phyloP scores from a whole-genome alignment of 2,113 vertebrate genomes.

The Rhadina sibilatrix region DNA sequence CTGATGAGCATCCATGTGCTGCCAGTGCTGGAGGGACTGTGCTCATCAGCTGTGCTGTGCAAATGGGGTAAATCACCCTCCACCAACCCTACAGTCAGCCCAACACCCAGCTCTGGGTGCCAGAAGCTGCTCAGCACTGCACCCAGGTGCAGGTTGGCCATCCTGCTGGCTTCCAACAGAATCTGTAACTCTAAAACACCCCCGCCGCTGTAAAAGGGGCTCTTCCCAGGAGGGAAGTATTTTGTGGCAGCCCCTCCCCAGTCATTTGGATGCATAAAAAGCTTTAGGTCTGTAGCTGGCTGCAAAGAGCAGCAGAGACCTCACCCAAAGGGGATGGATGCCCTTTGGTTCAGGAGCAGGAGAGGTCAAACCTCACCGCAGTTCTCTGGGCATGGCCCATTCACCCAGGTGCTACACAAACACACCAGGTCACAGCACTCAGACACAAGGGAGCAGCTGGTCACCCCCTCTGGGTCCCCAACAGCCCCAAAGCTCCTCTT shows the following conservation, averaged over 20 bases:
- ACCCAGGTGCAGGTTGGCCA: neutral
- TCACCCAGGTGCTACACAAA: neutral
- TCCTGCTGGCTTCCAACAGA: neutral
- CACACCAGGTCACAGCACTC: rapidly evolving
- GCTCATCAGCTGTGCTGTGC: neutral
- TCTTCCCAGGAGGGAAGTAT: neutral
- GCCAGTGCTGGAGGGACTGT: neutral
- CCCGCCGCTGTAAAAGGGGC: neutral
- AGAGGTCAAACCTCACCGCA: rapidly evolving
- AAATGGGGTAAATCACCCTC: constrained; percentile 32
- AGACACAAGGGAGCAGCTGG: neutral
- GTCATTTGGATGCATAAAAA: neutral
- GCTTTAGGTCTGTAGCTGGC: neutral
- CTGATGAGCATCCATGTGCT: neutral
- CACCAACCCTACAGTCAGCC: constrained; percentile 2
- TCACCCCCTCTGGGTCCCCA: neutral
- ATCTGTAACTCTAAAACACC: neutral
- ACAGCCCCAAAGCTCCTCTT: neutral
- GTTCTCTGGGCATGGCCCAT: rapidly evolving
- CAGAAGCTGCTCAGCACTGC: constrained; percentile 48
- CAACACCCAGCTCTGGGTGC: neutral
- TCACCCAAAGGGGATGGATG: neutral
- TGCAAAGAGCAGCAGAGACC: neutral
- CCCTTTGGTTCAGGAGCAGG: neutral
- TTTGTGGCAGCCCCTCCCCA: neutral